These are phyloP conservation scores for Coreoperca whiteheadi DNA, from an alignment of 2,113 vertebrate genomes.

Conservation along the genomic window DNA sequence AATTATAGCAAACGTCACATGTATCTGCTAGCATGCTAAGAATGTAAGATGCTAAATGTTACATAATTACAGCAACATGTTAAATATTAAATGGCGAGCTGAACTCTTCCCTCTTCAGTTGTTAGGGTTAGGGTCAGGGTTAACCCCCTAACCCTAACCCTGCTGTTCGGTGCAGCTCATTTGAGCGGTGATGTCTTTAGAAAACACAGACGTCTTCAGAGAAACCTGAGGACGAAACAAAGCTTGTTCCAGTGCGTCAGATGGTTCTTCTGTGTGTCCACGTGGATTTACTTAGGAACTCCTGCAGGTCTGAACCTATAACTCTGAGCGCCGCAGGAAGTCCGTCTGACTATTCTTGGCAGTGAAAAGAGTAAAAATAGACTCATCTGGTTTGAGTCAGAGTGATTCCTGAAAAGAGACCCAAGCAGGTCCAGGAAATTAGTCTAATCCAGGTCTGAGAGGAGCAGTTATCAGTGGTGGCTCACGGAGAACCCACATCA, in stretches of 20 bases:
- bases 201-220: neutral
- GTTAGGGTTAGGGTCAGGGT: too few species aligned
- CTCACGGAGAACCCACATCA: neutral
- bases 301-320: too few species aligned
- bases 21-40: neutral
- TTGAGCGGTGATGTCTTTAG: neutral
- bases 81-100: neutral
- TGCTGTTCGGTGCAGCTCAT: neutral
- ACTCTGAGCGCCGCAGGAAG: neutral
- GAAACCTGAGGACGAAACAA: too few species aligned
- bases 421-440: too few species aligned
- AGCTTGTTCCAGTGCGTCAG: neutral
- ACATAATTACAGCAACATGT: neutral
- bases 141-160: too few species aligned
- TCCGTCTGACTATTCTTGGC: neutral
- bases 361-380: neutral
- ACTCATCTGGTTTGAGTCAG: conserved; percentile 15
- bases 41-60: neutral
- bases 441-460: too few species aligned
- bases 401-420: neutral
- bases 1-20: too few species aligned
- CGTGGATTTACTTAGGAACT: neutral
- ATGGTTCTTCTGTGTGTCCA: neutral
- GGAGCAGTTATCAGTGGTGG: neutral
- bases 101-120: too few species aligned